phyloP scores from a whole-genome alignment of 2,888 invertebrate genomes.

The Aquatica leii region DNA sequence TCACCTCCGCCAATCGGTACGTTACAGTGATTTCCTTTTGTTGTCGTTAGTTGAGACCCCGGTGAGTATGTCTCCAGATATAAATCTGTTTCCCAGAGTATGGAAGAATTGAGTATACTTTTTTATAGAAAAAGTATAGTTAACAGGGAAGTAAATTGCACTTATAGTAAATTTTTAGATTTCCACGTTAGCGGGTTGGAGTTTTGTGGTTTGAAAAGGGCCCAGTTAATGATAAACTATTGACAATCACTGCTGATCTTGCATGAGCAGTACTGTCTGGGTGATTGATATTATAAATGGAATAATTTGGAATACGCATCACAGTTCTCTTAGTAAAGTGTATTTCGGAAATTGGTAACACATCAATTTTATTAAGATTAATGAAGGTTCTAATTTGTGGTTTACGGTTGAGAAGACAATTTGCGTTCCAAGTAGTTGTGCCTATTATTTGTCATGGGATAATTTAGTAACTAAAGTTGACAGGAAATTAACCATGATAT shows the following conservation, averaged over 20 bases:
- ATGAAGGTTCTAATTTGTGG: too few relatives aligned
- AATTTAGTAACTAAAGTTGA: neutral
- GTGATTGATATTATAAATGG: too few relatives aligned
- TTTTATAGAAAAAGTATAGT: neutral
- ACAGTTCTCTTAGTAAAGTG: too few relatives aligned
- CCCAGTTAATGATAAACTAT: neutral
- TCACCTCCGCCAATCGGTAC: too few relatives aligned
- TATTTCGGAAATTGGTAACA: too few relatives aligned
- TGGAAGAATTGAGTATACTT: neutral
- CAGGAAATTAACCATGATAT: conserved; percentile 14
- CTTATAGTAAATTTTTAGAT: neutral
- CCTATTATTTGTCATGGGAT: neutral
- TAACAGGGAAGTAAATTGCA: too few relatives aligned
- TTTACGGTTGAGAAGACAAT: too few relatives aligned
- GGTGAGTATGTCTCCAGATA: neutral
- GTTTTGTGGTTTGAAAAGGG: neutral
- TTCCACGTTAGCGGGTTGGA: neutral
- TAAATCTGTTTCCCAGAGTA: neutral
- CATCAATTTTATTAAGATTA: too few relatives aligned
- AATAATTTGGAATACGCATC: too few relatives aligned
- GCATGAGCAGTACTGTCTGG: too few relatives aligned
- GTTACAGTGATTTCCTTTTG: too few relatives aligned
- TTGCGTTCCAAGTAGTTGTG: too few relatives aligned
- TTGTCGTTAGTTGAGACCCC: neutral
- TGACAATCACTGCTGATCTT: neutral